phyloP scores from a whole-genome alignment of 2,113 vertebrate genomes.

The Aldabrachelys gigantea region DNA sequence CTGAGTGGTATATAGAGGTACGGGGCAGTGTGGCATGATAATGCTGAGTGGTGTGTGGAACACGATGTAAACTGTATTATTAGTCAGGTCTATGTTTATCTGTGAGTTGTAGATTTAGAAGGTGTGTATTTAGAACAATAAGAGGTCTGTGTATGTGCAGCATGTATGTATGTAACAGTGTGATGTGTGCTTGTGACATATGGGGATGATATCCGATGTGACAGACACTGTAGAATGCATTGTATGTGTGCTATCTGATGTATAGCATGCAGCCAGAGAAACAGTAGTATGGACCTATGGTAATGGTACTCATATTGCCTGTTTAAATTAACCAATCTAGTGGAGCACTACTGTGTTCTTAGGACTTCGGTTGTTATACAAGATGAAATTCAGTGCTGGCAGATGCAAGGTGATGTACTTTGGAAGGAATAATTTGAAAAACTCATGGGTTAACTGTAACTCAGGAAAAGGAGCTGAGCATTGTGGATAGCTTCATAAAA shows the following conservation, averaged over 20 bases:
- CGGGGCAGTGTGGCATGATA: not conserved
- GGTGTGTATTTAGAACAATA: not conserved
- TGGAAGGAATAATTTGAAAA: not conserved
- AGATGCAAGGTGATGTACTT: accelerated
- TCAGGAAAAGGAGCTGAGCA: not conserved
- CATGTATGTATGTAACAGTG: not conserved
- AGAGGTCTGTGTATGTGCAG: not conserved
- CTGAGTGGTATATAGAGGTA: too few relatives aligned
- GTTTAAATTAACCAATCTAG: accelerated
- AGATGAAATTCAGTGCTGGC: not conserved
- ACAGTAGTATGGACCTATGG: not conserved
- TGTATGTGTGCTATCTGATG: not conserved
- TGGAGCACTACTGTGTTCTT: not conserved
- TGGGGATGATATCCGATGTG: not conserved
- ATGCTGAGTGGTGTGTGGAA: not conserved
- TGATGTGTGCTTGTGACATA: accelerated
- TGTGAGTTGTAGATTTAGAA: not conserved
- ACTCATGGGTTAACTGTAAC: not conserved
- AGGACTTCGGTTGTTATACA: accelerated
- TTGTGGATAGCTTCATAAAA: not conserved
- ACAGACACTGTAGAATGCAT: not conserved
- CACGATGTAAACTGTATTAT: not conserved
- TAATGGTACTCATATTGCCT: not conserved
- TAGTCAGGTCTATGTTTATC: not conserved
- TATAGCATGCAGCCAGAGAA: not conserved